phyloP scores from a whole-genome alignment of 2,797 vertebrate species.

The Apogon talboti region DNA sequence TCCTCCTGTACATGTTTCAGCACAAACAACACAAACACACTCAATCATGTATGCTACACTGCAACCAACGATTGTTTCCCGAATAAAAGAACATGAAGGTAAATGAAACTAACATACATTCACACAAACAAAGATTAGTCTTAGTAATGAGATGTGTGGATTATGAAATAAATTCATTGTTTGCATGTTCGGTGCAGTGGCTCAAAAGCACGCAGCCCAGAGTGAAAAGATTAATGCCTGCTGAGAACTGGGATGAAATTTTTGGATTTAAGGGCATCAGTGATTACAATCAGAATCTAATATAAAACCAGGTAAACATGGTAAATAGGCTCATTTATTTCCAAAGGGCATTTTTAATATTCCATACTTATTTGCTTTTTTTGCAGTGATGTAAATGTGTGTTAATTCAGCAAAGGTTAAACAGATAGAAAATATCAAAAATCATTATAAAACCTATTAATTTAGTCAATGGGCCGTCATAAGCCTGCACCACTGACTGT shows the following conservation, averaged over 20 bases:
- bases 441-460: not conserved
- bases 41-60: not conserved
- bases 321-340: conserved; percentile 20
- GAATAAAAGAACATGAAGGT: conserved; percentile 3
- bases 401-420: conserved; percentile 7
- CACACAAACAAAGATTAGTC: conserved; percentile 14
- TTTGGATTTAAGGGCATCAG: conserved; percentile 1
- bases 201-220: conserved; percentile 6
- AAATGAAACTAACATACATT: conserved; percentile 1
- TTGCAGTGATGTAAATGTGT: conserved; percentile 16
- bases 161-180: conserved; percentile 31
- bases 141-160: conserved; percentile 32
- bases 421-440: not conserved
- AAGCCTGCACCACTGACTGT: not conserved
- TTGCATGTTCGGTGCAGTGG: conserved; percentile 14
- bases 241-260: conserved; percentile 1
- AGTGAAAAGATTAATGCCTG: conserved; percentile 12
- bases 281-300: conserved; percentile 10
- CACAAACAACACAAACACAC: not conserved
- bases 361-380: conserved; percentile 9
- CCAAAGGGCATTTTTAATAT: conserved; percentile 14
- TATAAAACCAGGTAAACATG: not conserved
- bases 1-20: not conserved
- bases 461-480: not conserved
- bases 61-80: not conserved